phyloP scores from a whole-genome alignment of 1,140 invertebrate genomes.

The Papilio dardanus region DNA sequence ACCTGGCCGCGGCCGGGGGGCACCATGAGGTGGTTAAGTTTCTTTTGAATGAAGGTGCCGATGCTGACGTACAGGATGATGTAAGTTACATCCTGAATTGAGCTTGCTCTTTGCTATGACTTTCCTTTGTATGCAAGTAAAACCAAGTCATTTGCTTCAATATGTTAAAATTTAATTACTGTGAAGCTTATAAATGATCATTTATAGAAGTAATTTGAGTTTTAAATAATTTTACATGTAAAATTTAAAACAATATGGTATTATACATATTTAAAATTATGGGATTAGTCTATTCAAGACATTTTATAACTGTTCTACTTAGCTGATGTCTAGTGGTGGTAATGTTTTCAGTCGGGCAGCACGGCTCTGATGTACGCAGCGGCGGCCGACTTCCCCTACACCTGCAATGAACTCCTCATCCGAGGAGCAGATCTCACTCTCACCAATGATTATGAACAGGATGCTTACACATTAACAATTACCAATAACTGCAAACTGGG shows the following conservation, averaged over 20 bases:
- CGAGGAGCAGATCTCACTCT: slow-evolving; percentile 90
- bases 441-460: slow-evolving; percentile 90
- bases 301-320: too few relatives aligned
- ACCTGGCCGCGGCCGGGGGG: slow-evolving; percentile 92
- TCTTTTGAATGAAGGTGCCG: slow-evolving; percentile 88
- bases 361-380: slow-evolving; percentile 95
- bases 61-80: slow-evolving; percentile 91
- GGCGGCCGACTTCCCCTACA: slow-evolving; percentile 92
- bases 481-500: slow-evolving; percentile 85
- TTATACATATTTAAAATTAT: not conserved
- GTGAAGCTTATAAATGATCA: too few relatives aligned
- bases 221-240: not conserved
- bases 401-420: slow-evolving; percentile 91
- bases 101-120: not conserved
- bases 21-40: slow-evolving; percentile 93
- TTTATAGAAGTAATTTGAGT: too few relatives aligned
- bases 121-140: not conserved
- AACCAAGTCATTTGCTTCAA: too few relatives aligned
- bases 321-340: too few relatives aligned
- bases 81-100: slow-evolving; percentile 75
- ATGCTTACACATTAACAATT: slow-evolving; percentile 91
- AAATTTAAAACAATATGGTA: too few relatives aligned
- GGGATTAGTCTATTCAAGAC: too few relatives aligned
- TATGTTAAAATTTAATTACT: too few relatives aligned
- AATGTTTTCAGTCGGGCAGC: slow-evolving; percentile 91